These are phyloP conservation scores for Ptyas mucosa DNA, from an alignment of 2,113 vertebrate genomes.

Conservation along the genomic window DNA sequence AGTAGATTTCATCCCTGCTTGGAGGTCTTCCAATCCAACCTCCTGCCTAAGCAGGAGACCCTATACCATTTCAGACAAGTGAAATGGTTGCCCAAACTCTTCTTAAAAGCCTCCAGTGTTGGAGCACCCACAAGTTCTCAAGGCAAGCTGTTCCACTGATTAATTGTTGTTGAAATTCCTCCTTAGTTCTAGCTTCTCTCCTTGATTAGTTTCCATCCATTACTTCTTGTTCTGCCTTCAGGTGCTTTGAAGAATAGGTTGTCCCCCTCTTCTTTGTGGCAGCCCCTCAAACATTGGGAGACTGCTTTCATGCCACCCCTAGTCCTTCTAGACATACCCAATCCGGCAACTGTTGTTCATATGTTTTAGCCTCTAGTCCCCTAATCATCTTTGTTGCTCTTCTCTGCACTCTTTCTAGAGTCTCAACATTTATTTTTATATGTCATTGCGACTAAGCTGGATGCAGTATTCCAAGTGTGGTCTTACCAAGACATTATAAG, in stretches of 20 bases:
- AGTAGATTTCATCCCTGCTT: not conserved
- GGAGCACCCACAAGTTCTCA: not conserved
- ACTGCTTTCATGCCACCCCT: not conserved
- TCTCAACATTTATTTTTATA: not conserved
- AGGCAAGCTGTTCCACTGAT: not conserved
- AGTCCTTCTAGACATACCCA: not conserved
- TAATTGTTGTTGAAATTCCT: not conserved
- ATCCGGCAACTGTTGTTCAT: not conserved
- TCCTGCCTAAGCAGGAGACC: not conserved
- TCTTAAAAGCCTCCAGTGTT: not conserved
- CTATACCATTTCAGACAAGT: not conserved
- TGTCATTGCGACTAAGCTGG: not conserved
- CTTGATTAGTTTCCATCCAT: not conserved
- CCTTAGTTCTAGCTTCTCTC: not conserved
- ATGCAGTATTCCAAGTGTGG: not conserved
- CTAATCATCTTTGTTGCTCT: not conserved
- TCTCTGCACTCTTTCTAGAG: not conserved
- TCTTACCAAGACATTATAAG: not conserved
- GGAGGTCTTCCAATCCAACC: not conserved
- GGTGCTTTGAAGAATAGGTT: not conserved
- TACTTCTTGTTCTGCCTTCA: not conserved
- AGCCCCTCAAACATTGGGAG: not conserved
- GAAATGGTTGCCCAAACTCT: not conserved
- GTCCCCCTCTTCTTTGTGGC: no score
- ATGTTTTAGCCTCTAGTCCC: not conserved